Conservation (phyloP, 2,888 invertebrate genomes). For the Scaptomyza cyrtandrae region DNA sequence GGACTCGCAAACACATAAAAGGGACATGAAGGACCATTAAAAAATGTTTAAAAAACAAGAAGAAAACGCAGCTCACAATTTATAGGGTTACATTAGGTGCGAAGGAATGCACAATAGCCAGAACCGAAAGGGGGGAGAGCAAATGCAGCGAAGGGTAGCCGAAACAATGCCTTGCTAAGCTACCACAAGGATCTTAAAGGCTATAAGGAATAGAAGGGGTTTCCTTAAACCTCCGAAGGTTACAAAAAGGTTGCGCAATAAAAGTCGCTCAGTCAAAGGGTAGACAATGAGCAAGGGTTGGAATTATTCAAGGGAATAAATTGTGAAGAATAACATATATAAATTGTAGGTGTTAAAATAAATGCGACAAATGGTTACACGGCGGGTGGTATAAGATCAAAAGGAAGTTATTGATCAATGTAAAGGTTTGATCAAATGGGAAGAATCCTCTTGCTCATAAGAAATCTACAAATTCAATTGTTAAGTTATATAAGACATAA, state of each 20-base stretch:
- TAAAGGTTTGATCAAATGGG: too few species aligned
- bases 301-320: conserved; percentile 17
- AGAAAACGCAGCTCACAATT: conserved; percentile 38
- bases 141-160: conserved; percentile 27
- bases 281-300: conserved; percentile 10
- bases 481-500: too few species aligned
- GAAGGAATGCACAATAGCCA: conserved; percentile 42
- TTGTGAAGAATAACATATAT: conserved; percentile 32
- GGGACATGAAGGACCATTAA: conserved; percentile 63
- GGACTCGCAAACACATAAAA: conserved; percentile 26
- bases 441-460: too few species aligned
- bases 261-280: conserved; percentile 41
- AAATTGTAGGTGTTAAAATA: conserved; percentile 66
- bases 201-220: background rate
- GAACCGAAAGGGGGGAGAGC: background rate
- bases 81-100: conserved; percentile 68
- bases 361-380: conserved; percentile 41
- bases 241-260: conserved; percentile 53
- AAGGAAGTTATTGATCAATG: too few species aligned
- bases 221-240: conserved; percentile 9
- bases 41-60: conserved; percentile 51
- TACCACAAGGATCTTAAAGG: conserved; percentile 56
- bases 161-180: conserved; percentile 52
- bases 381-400: background rate
- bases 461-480: too few species aligned